Conservation (phyloP, 2,113 vertebrate genomes). For the Myotis lucifugus region DNA sequence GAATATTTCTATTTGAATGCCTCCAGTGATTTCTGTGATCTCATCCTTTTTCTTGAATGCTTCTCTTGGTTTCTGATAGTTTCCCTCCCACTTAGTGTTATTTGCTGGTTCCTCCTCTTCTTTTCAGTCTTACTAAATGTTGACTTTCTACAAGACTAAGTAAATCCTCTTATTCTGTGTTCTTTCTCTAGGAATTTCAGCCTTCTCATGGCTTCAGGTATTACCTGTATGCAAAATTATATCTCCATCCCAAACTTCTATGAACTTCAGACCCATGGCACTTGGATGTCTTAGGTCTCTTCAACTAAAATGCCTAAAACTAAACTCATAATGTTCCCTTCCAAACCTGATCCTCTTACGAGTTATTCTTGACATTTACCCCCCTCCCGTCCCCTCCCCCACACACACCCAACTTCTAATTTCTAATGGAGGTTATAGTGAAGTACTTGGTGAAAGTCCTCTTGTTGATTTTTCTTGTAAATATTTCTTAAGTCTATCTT, state of each 20-base stretch:
- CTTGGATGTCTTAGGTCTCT: neutral
- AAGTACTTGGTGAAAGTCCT: neutral
- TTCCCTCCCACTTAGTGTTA: neutral
- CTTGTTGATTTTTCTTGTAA: neutral
- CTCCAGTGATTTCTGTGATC: neutral
- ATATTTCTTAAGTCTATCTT: constrained; percentile 10
- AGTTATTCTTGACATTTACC: neutral
- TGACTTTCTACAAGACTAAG: constrained; percentile 4
- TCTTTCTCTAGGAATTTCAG: constrained; percentile 22
- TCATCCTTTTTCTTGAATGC: neutral
- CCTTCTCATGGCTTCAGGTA: constrained; percentile 18
- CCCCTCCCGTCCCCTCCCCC: rapidly evolving
- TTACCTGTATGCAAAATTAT: neutral
- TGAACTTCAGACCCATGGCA: neutral
- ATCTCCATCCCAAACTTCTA: neutral
- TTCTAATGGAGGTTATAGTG: neutral
- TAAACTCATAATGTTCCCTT: constrained; percentile 33
- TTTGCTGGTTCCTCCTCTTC: neutral
- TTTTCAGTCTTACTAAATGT: neutral
- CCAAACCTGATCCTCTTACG: neutral
- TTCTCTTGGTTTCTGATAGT: neutral
- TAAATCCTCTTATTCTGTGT: neutral
- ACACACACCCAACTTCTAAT: neutral
- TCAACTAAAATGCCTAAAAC: neutral
- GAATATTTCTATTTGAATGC: neutral